These are phyloP conservation scores for Aelia acuminata DNA, from an alignment of 2,888 invertebrate genomes.

Conservation along the genomic window DNA sequence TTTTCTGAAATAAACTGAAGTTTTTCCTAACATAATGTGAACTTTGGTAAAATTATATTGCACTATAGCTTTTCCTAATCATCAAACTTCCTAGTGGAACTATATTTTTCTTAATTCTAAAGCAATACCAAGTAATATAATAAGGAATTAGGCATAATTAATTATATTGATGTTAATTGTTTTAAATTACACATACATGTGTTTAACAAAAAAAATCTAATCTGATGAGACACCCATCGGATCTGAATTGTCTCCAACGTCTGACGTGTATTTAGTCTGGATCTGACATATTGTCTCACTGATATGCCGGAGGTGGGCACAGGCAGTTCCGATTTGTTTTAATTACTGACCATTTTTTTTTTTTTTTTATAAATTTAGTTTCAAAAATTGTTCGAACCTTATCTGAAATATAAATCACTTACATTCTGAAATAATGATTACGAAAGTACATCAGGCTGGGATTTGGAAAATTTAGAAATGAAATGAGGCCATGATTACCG, in stretches of 20 bases:
- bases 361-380: background rate
- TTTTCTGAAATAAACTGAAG: too few species aligned
- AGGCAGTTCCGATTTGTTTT: background rate
- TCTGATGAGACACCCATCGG: conserved; percentile 1
- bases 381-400: too few species aligned
- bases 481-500: too few species aligned
- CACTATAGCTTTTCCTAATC: too few species aligned
- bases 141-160: background rate
- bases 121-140: background rate
- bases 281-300: background rate
- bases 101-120: background rate
- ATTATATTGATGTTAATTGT: background rate
- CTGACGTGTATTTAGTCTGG: background rate
- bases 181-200: background rate
- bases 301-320: background rate
- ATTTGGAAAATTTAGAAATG: too few species aligned
- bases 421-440: too few species aligned
- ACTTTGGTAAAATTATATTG: too few species aligned
- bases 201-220: background rate
- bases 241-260: background rate
- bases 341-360: background rate
- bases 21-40: too few species aligned
- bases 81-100: too few species aligned
- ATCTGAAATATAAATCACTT: too few species aligned
- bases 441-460: too few species aligned